Percentiles rank a stretch among this genome's conserved stretches.
phyloP scores from a whole-genome alignment of 2,797 vertebrate genomes.

The Myoxocephalus aenaeus region DNA sequence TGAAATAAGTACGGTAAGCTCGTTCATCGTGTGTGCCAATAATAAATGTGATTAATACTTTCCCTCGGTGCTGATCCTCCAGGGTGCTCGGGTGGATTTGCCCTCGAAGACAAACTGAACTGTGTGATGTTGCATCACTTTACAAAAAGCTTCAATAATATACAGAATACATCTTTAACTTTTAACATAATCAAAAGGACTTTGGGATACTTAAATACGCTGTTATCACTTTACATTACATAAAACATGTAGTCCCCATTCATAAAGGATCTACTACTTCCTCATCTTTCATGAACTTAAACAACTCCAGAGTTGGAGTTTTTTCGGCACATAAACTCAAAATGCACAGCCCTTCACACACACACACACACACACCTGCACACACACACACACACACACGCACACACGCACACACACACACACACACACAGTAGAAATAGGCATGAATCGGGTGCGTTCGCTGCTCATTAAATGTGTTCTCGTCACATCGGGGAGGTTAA shows the following conservation, averaged over 20 bases:
- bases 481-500: slow-evolving; percentile 66
- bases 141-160: neutral
- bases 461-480: slow-evolving; percentile 72
- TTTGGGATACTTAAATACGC: neutral
- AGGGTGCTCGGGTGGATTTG: slow-evolving; percentile 23
- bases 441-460: slow-evolving; percentile 65
- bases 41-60: slow-evolving; percentile 45
- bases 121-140: neutral
- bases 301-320: neutral
- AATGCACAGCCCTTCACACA: slow-evolving; percentile 25
- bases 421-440: slow-evolving; percentile 29
- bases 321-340: neutral
- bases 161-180: neutral
- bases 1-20: slow-evolving; percentile 27
- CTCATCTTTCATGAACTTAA: neutral
- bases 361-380: slow-evolving; percentile 16
- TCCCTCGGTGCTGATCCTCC: slow-evolving; percentile 18
- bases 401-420: slow-evolving; percentile 10
- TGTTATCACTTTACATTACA: neutral
- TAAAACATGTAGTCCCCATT: neutral
- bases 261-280: neutral
- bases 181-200: neutral
- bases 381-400: slow-evolving; percentile 1
- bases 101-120: slow-evolving; percentile 6
- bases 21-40: slow-evolving; percentile 49